Evolutionary conservation across 1,140 invertebrate genomes (phyloP), one percentile per base, ranked within the genome.

Genomic region (Drosophila novamexicana): DNA sequence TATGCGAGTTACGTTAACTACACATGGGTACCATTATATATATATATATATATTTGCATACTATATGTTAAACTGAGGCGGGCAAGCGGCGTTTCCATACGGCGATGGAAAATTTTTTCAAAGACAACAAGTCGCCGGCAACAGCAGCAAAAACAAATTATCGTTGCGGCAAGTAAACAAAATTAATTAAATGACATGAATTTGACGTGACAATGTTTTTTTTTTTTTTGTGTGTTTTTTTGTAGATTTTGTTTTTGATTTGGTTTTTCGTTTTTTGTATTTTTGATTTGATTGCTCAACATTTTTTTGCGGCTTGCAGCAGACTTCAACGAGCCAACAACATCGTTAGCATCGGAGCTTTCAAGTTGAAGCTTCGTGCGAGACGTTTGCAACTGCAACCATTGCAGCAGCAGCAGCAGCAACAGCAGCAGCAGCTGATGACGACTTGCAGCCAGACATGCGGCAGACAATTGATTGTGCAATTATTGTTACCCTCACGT

Each of bases 141-240:
- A 22, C 54, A 67, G 61, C 61, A 65, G 77, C 69, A 59, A 58
- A 75, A 86, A 82, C 81, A 89, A 84, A 90, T 90, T 82, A 75
- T 77, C 71, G 81, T 80, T 86, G 74, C 69, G 76, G 79, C 79
- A 91, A 90, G 79, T 90, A 91, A 90, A 91, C 77, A 90, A 90
- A 90, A 91, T 90, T 90, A 90, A 90, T 90, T 90, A 91, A 91
- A 91, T 89, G 84, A 91, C 88, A 91, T 83, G 88, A 84, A 89
- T 91, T 91, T 91, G 89, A 89, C 89, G 88, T 91, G 89, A 91
- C 88, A 91, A 91, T 89, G 83, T 89, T 89, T 84, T 90, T 80
- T 80, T 66, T 56, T 53, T 18, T 16, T 62, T n/a, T n/a, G n/a
- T 62, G 18, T 32, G 36, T 57, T 47, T 54, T 22, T 59, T 68